A percentile compares a stretch with the other conserved stretches of the same genome.
Conservation (phyloP, 92 coral and sea anemone genomes). For the Pocillopora grandis region DNA sequence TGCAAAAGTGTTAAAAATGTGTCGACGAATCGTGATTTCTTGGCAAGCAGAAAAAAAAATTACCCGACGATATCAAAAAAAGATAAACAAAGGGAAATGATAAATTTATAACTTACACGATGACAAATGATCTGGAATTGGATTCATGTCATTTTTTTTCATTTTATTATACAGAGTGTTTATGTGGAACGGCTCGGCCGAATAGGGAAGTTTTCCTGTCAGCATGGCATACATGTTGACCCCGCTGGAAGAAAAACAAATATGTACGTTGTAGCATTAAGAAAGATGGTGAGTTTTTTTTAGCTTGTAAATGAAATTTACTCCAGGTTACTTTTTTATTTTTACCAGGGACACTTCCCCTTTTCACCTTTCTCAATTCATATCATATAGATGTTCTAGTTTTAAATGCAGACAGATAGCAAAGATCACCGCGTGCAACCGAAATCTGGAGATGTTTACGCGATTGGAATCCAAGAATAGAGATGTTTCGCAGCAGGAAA, state of each 20-base stretch:
- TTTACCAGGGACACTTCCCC: no score
- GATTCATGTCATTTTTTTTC: conserved; percentile 89
- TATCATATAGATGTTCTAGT: no score
- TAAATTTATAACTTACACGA: conserved; percentile 58
- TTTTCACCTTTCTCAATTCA: no score
- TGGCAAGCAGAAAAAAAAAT: background rate
- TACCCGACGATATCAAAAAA: background rate
- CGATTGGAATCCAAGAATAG: no score
- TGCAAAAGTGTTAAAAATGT: background rate
- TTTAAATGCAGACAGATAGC: no score
- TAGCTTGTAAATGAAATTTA: no score
- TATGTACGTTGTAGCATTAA: background rate
- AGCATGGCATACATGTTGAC: conserved; percentile 98
- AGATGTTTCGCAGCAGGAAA: no score
- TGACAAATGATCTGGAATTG: conserved; percentile 88
- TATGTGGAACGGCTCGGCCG: conserved; percentile 97
- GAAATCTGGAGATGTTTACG: no score
- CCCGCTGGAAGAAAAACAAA: conserved; percentile 57
- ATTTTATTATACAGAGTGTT: conserved; percentile 93
- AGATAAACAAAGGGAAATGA: background rate
- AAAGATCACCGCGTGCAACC: no score
- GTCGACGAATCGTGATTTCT: no score
- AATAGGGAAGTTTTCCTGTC: conserved; percentile 96
- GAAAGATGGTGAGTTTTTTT: background rate
- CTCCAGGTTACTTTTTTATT: no score